These are phyloP conservation scores for Nomada ferruginata DNA, from an alignment of 2,888 invertebrate species.

Conservation along the genomic window DNA sequence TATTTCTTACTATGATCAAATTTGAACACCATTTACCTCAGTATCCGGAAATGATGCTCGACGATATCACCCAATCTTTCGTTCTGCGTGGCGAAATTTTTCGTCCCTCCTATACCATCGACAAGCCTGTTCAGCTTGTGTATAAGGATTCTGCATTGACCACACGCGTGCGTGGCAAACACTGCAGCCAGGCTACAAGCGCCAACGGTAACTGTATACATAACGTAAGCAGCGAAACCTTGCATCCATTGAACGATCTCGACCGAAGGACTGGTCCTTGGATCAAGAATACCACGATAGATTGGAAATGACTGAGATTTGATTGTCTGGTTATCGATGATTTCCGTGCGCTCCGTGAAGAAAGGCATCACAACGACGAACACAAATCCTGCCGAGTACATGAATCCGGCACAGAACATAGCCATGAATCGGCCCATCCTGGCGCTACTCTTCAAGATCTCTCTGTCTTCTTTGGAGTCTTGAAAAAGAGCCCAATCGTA, in stretches of 20 bases:
- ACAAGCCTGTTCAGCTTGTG: slow-evolving; percentile 65
- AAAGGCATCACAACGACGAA: slow-evolving; percentile 77
- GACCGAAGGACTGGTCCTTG: slow-evolving; percentile 73
- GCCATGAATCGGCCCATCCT: slow-evolving; percentile 68
- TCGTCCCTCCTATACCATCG: slow-evolving; percentile 25
- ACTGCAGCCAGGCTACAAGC: slow-evolving; percentile 77
- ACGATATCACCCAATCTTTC: slow-evolving; percentile 69
- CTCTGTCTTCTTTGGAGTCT: slow-evolving; percentile 38
- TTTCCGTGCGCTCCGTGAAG: slow-evolving; percentile 64
- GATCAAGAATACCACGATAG: slow-evolving; percentile 73
- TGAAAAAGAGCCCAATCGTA: slow-evolving; percentile 66
- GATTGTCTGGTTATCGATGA: slow-evolving; percentile 71
- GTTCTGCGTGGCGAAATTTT: background rate
- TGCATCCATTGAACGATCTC: slow-evolving; percentile 77
- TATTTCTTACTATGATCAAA: background rate
- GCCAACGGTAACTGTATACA: slow-evolving; percentile 76
- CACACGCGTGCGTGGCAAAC: slow-evolving; percentile 79
- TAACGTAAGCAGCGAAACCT: slow-evolving; percentile 73
- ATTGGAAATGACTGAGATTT: slow-evolving; percentile 75
- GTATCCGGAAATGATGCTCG: slow-evolving; percentile 72
- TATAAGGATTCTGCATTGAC: slow-evolving; percentile 76
- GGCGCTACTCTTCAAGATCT: slow-evolving; percentile 68
- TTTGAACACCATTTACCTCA: slow-evolving; percentile 63
- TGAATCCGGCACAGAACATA: slow-evolving; percentile 69
- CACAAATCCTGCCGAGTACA: slow-evolving; percentile 77